Evolutionary conservation across 2,888 invertebrate genomes (phyloP).

Genomic region (Dicycla oo): DNA sequence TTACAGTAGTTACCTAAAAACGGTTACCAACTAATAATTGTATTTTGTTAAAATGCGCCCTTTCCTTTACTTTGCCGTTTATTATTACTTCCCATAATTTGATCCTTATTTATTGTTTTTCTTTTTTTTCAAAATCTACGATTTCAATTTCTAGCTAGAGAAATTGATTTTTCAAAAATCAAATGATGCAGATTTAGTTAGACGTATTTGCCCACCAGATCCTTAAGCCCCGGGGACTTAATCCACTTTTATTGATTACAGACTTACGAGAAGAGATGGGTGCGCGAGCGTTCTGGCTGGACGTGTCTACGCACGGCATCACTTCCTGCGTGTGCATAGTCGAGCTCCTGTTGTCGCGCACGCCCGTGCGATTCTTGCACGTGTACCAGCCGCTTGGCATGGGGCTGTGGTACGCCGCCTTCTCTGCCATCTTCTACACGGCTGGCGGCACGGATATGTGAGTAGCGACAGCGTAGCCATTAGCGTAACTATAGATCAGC

Average conservation of each 20-base stretch:
- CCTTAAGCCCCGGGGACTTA: background rate
- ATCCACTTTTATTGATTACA: constrained; percentile 8
- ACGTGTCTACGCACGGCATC: constrained; percentile 88
- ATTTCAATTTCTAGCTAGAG: no score
- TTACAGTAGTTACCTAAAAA: no score
- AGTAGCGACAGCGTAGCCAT: constrained; percentile 64
- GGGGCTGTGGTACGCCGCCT: constrained; percentile 92
- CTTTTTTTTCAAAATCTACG: no score
- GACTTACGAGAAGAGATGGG: constrained; percentile 44
- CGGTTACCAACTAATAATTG: no score
- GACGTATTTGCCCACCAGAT: background rate
- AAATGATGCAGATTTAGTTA: no score
- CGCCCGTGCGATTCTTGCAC: constrained; percentile 89
- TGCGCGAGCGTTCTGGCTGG: constrained; percentile 75
- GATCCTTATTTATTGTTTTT: no score
- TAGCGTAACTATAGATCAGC: no score
- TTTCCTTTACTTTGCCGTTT: no score
- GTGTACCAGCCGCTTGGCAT: constrained; percentile 92
- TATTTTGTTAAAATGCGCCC: no score
- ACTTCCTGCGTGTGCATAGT: constrained; percentile 93
- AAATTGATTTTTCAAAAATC: no score
- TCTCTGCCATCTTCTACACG: constrained; percentile 93
- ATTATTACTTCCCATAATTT: no score
- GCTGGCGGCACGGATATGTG: constrained; percentile 94
- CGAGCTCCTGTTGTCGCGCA: constrained; percentile 92